phyloP scores from a whole-genome alignment of 2,797 vertebrate species.

The Pipistrellus nathusii region DNA sequence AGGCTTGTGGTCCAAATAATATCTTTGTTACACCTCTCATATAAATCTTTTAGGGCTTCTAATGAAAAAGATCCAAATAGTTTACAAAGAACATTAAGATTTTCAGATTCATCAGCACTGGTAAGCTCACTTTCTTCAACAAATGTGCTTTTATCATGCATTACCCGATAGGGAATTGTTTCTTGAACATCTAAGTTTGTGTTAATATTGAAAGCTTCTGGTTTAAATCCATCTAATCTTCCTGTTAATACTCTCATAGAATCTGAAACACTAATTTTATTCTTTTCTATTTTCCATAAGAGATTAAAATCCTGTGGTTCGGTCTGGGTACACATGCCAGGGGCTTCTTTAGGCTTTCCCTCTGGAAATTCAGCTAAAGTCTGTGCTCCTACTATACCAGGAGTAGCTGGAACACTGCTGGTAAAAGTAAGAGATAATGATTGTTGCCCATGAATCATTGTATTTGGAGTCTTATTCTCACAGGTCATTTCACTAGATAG shows the following conservation, averaged over 20 bases:
- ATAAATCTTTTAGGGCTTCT: conserved; percentile 96
- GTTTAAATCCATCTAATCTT: conserved; percentile 89
- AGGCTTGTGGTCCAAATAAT: conserved; percentile 97
- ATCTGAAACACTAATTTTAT: conserved; percentile 82
- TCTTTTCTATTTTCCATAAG: conserved; percentile 93
- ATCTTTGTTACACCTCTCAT: conserved; percentile 96
- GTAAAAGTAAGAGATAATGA: conserved; percentile 90
- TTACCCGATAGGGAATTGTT: conserved; percentile 92
- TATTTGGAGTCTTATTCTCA: conserved; percentile 87
- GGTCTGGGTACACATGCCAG: conserved; percentile 89
- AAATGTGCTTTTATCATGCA: conserved; percentile 94
- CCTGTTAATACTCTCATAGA: conserved; percentile 88
- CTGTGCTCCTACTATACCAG: conserved; percentile 57
- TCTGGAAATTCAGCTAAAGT: conserved; percentile 64
- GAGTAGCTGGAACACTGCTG: conserved; percentile 83
- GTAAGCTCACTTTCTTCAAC: conserved; percentile 94
- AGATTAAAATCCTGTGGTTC: conserved; percentile 95
- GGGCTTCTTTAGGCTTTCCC: not conserved
- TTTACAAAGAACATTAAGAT: conserved; percentile 92
- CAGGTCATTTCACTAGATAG: conserved; percentile 64
- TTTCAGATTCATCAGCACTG: conserved; percentile 88
- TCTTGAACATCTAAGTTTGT: conserved; percentile 83
- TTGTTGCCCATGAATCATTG: conserved; percentile 86
- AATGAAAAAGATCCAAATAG: conserved; percentile 94
- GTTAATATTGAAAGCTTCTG: conserved; percentile 84